Conservation (phyloP, 1,140 invertebrate species). For the Tetragonula clypearis region DNA sequence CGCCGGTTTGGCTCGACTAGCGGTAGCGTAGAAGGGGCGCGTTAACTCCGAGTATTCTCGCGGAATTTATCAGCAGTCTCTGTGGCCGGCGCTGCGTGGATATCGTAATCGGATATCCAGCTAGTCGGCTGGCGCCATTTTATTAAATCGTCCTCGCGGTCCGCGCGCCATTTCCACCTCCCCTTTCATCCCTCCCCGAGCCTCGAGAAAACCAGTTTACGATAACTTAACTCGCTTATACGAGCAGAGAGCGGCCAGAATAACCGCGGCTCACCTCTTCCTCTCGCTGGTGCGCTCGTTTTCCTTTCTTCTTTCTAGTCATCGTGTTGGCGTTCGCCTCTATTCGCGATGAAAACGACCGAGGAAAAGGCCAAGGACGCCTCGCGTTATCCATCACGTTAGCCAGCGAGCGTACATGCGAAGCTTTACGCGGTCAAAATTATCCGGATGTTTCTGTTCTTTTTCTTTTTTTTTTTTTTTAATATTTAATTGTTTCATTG, state of each 20-base stretch:
- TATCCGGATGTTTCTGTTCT: not conserved
- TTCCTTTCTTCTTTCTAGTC: not conserved
- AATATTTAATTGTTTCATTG: too few species aligned
- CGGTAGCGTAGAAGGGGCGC: not conserved
- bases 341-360: conserved; percentile 61
- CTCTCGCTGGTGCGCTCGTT: not conserved
- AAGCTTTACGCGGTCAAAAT: conserved; percentile 1
- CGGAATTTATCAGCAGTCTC: conserved; percentile 60
- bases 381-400: conserved; percentile 52
- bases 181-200: too few species aligned
- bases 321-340: conserved; percentile 35
- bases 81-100: conserved; percentile 27
- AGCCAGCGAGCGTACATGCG: conserved; percentile 25
- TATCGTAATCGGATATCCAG: conserved; percentile 69
- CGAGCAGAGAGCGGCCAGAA: conserved; percentile 30
- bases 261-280: not conserved
- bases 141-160: conserved; percentile 65
- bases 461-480: too few species aligned
- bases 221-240: conserved; percentile 67
- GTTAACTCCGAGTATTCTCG: conserved; percentile 51
- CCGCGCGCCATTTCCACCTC: conserved; percentile 31
- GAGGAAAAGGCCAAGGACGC: conserved; percentile 66
- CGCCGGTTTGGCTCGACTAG: conserved; percentile 5
- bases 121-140: conserved; percentile 58
- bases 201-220: conserved; percentile 72